Evolutionary conservation across 2,113 vertebrate species (phyloP), one percentile per base, ranked within the genome.

Genomic region (Gallinago undulata): DNA sequence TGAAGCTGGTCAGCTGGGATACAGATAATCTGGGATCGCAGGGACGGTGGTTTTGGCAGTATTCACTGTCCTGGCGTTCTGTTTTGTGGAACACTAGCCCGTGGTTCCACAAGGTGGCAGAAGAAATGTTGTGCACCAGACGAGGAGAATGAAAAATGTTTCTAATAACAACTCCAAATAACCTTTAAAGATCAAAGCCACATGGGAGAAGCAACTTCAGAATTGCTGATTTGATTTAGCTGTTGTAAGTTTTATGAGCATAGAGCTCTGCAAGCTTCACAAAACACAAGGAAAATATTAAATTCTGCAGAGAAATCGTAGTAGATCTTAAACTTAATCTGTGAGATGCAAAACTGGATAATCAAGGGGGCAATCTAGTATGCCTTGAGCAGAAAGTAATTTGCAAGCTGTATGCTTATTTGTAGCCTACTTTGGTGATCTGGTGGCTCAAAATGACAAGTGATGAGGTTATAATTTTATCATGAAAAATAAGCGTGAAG

Each of bases 101-200:
- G 2, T 31, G 6, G 1, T 66, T 45, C 98, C 97, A 97, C 96
- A 63, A 96, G 98, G 83, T 97, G 98, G 98, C 97, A 78, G 97
- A 87, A 67, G 83, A 87, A 96, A 89, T 60, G 76, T 64, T 16
- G 1, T 55, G 53, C 45, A 43, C 41, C 79, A 37, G 43, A 67
- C 84, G 83, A 81, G 84, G 56, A 83, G 79, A 89, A 92, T 97
- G 97, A 98, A 91, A 97, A 97, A 97, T 97, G 95, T 88, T 96
- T 96, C 90, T 95, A 97, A 96, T 98, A 97, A 92, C 75, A 90
- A 93, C 97, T 94, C 83, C 96, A 96, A 95, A 95, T 96, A 97
- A 97, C 97, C 97, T 97, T 97, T 97, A 97, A 97, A 98, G 96
- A 97, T 97, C 95, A 96, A 93, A 90, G 63, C 91, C 69, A 50